Percentiles rank a stretch among this genome's conserved stretches.
phyloP scores from a whole-genome alignment of 2,113 vertebrate species.

The Parus major region DNA sequence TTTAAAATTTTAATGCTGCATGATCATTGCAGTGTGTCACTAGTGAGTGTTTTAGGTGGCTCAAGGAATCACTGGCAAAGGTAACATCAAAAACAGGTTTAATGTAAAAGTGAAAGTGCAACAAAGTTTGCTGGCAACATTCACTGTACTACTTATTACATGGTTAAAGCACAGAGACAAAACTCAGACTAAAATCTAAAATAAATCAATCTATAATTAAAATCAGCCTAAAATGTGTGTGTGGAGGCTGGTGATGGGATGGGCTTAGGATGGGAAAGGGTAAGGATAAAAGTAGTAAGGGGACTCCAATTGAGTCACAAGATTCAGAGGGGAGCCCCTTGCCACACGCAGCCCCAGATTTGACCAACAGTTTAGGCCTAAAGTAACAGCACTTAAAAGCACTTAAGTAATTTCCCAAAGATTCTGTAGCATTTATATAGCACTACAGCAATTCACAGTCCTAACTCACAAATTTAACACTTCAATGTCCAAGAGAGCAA shows the following conservation, averaged over 20 bases:
- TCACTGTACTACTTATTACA: not conserved
- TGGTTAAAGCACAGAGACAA: not conserved
- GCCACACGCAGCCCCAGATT: not conserved
- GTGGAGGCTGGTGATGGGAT: not conserved
- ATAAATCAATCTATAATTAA: not conserved
- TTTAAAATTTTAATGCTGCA: not conserved
- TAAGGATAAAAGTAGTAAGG: not conserved
- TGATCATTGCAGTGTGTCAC: not conserved
- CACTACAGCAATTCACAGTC: not conserved
- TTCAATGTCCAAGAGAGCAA: not conserved
- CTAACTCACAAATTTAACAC: not conserved
- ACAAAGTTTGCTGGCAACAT: not conserved
- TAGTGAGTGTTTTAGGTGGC: not conserved
- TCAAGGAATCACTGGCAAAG: not conserved
- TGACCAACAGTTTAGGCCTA: not conserved
- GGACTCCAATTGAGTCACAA: not conserved
- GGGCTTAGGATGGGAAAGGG: not conserved
- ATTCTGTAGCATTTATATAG: not conserved
- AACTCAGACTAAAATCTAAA: not conserved
- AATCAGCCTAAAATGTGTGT: not conserved
- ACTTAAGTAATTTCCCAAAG: not conserved
- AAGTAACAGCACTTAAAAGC: not conserved
- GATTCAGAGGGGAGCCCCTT: not conserved
- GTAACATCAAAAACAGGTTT: not conserved
- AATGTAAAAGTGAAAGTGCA: not conserved